Conservation (phyloP, 2,888 invertebrate genomes). For the Mellilla xanthometata region DNA sequence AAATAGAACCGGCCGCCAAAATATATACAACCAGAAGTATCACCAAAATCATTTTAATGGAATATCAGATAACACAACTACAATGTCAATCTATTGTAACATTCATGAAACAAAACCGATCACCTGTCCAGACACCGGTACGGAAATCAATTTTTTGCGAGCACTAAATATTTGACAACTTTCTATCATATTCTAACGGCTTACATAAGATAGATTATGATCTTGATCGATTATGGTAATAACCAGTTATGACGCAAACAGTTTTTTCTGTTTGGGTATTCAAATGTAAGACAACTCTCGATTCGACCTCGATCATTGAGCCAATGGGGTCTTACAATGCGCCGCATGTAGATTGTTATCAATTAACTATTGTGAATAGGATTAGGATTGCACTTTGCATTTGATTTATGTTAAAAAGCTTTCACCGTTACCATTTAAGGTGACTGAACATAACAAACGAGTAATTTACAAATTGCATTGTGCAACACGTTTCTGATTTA, state of each 20-base stretch:
- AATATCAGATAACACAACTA: too few species aligned
- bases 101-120: conserved; percentile 6
- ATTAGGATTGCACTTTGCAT: conserved; percentile 40
- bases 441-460: conserved; percentile 12
- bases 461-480: conserved; percentile 5
- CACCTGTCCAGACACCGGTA: conserved; percentile 20
- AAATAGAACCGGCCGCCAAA: too few species aligned
- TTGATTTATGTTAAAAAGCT: conserved; percentile 16
- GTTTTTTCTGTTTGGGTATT: conserved; percentile 53
- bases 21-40: too few species aligned
- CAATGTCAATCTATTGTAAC: neutral
- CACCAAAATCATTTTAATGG: too few species aligned
- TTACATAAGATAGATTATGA: conserved; percentile 66
- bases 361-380: conserved; percentile 48
- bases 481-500: neutral
- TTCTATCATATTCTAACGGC: conserved; percentile 56
- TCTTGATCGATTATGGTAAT: conserved; percentile 77
- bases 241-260: conserved; percentile 61
- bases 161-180: conserved; percentile 52
- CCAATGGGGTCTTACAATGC: conserved; percentile 50
- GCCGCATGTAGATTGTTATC: conserved; percentile 54
- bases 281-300: conserved; percentile 57
- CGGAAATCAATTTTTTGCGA: conserved; percentile 36
- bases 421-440: conserved; percentile 28
- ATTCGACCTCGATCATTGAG: conserved; percentile 54